Base-by-base conservation (phyloP, 2,113 vertebrate species). In the Oreotrochilus melanogaster region DNA sequence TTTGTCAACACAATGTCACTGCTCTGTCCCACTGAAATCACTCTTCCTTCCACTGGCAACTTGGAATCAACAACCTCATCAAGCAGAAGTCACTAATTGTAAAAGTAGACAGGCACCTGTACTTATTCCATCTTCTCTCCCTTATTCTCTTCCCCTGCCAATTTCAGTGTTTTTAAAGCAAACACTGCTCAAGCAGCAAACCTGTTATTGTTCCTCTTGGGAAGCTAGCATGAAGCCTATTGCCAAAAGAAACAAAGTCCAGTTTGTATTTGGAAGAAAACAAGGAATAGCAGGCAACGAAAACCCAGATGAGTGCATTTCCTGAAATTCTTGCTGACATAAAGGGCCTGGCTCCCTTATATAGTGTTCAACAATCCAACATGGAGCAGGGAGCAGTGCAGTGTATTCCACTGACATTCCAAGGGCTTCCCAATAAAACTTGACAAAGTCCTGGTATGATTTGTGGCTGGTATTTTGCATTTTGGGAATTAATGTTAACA, bases 1-100 rank as follows among this genome's bases (percentile, higher is more conserved):
- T 92, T 64, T 67, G 61, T 87, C 80, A 88, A 14, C 81, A 70
- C 57, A 35, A 35, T 75, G 61, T 89, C 78, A 91, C 86, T 89
- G 61, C 76, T 78, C 54, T 24, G 37, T 27, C 65, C 6, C 18
- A 14, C 13, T 23, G 15, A 62, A 53, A 78, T 53, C 7, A 64
- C 13, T 72, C 42, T 27, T 37, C 51, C 47, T 88, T 67, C 50
- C 24, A 45, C 6, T 0, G 0, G 43, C 35, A 92, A 51, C n/a
- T 90, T 2, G 2, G 57, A 90, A 86, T 37, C 31, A 73, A n/a
- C 37, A 12, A 43, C 27, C 27, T 45, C 15, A 39, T 14, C 48
- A 61, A 15, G 35, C 21, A 91, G 45, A 78, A 91, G 30, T 48
- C 48, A 66, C 51, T 76, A 16, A 51, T 43, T 78, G 66, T 67